Base-by-base conservation (phyloP, 2,113 vertebrate genomes). In the Thalassoma bifasciatum region DNA sequence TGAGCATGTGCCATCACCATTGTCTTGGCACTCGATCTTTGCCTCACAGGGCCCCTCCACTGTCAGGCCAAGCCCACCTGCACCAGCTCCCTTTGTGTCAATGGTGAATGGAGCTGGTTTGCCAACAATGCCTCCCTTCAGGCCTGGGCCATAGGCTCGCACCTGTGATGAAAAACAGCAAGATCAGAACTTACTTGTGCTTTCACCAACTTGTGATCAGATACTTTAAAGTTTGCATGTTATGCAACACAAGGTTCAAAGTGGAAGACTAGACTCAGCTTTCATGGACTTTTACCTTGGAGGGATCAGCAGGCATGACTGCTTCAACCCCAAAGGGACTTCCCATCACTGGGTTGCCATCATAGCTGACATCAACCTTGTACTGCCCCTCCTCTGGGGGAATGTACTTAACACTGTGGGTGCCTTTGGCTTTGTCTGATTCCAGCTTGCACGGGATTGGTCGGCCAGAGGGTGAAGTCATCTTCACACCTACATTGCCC, bases 21-120 rank as follows among this genome's bases (percentile, higher is more conserved):
- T 97, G 87, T 98, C 96, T 75, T 96, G 96, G 80, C 96, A 98
- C 73, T 98, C 96, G 0, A 97, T 96, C 86, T 97, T 96, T 21
- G 96, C 96, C 66, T 98, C 96, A 0, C 96, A 97, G 0, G 96
- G 96, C 2, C 96, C 96, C 76, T 98, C 96, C 60, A 98, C 95
- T 0, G 96, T 97, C 69, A 98, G 88, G 51, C 96, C 96, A 61
- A 98, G 93, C 12, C 95, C 96, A 0, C 96, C 96, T 0, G 95
- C 95, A 40, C 96, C 96, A 0, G 96, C 96, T 1, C 95, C 96
- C 37, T 96, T 96, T 62, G 96, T 98, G 87, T 97, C 96, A 4
- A 98, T 97, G 66, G 95, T 95, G 85, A 98, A 98, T 0, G 95
- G 95, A 0, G 97, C 97, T 0, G 95, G 96, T 50, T 92, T 94